Evolutionary conservation across 1,140 invertebrate genomes (phyloP), one percentile per base, ranked within the genome.

Genomic region (Neodiprion fabricii): DNA sequence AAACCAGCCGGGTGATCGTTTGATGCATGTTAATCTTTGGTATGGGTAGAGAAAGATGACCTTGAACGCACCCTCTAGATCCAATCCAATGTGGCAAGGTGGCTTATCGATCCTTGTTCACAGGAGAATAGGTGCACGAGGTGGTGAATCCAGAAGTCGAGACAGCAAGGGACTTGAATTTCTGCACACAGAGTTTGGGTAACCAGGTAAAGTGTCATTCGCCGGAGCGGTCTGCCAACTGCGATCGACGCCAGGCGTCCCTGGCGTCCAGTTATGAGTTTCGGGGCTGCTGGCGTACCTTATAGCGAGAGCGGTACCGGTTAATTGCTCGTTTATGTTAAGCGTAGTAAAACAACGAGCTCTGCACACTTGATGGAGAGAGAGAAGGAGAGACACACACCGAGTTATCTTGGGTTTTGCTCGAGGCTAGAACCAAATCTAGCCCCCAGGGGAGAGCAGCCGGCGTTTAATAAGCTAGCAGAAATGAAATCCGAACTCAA

Each of bases 151-250:
- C 21, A 40, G 69, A 48, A 72, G 47, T 78, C 77, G 79, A 76
- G 71, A 73, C 79, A 77, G 77, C 82, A 84, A 82, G 81, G 85
- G 84, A 79, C 79, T 81, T 76, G 81, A 83, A 82, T 78, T 82
- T 9, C 78, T 67, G 76, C 23, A 70, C 40, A 66, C 23, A 23
- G 47, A 12, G 11, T 11, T 69, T 69, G 68, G 68, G 21, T 12
- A 69, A 69, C 68, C 21, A 12, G 14, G 21, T 80, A 77, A 83
- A 84, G 84, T 84, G 82, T 84, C 83, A 82, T 81, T 84, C 78
- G 77, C 79, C 76, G 71, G 77, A 72, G 53, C 70, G 66, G 70
- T 70, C 77, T 66, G 75, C 70, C 77, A 72, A 23, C 78, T 77
- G 70, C 74, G 48, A 17, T 75, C 72, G 72, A 67, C 67, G 72